Evolutionary conservation across 1,140 invertebrate species (phyloP).

Genomic region (Chymomyza costata): DNA sequence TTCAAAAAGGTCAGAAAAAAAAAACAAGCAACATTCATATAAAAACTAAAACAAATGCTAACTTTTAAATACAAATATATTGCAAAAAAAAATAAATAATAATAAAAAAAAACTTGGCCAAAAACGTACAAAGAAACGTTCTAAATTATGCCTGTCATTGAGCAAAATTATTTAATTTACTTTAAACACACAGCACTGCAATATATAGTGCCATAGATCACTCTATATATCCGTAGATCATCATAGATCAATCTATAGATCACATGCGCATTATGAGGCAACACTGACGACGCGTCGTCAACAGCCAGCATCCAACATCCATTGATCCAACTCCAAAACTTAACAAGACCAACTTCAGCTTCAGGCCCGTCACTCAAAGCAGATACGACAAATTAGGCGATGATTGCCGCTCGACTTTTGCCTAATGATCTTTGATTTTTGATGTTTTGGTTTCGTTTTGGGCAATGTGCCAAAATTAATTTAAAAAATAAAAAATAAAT

Average conservation of each 20-base stretch:
- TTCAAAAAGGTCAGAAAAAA: slow-evolving; percentile 16
- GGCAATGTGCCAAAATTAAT: too few relatives aligned
- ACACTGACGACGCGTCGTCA: too few relatives aligned
- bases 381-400: slow-evolving; percentile 36
- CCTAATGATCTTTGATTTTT: slow-evolving; percentile 14
- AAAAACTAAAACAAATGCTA: slow-evolving; percentile 5
- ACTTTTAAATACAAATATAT: background rate
- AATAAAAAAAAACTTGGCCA: too few relatives aligned
- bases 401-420: slow-evolving; percentile 12
- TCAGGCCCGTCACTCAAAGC: slow-evolving; percentile 23
- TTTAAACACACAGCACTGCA: background rate
- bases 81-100: slow-evolving; percentile 29
- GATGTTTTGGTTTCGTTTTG: too few relatives aligned
- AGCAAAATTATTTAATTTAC: slow-evolving; percentile 37
- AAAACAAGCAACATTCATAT: background rate
- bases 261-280: too few relatives aligned
- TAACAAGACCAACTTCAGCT: too few relatives aligned
- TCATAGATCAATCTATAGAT: background rate
- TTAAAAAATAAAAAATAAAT: too few relatives aligned
- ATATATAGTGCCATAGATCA: slow-evolving; percentile 8
- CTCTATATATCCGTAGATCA: slow-evolving; percentile 1
- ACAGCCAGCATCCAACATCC: too few relatives aligned
- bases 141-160: slow-evolving; percentile 41
- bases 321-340: too few relatives aligned
- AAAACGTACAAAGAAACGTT: too few relatives aligned